Base-by-base conservation (phyloP, 2,888 invertebrate genomes). In the Drosophila nr. perissopoda region DNA sequence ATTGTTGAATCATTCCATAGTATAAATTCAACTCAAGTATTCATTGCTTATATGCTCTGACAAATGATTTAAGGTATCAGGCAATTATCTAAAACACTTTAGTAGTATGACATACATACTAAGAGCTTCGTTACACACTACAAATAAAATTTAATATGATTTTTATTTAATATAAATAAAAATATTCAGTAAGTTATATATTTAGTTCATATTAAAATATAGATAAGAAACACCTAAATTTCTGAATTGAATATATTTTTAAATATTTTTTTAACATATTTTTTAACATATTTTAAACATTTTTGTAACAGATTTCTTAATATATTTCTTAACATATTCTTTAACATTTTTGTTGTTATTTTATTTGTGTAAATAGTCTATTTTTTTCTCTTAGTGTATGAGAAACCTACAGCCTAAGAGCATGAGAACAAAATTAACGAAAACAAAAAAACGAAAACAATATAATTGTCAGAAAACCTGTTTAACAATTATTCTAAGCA, bases 381-480 rank as follows among this genome's bases (percentile, higher is more conserved):
- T 18, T 8, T 29, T 31, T 64, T 71, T 66, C 31, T 54, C 31
- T 31, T 33, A 68, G 69, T 73, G 73, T 29, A 34, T 42, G 29
- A 6, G 11, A 27, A 42, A 8, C 40, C 5, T 27, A 58, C 51
- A 21, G 11, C 25, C 7, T 4, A 34, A 66, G 61, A 61, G 53
- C 52, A 18, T 29, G 27, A 60, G 48, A 53, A 33, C 8, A 62
- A 40, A 57, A 45, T n/a, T 65, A 58, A 51, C 21, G 56, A 42
- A 70, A 57, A 27, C 33, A 56, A 10, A 31, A 10, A 34, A 2
- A 59, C 27, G 0, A 48, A 64, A 18, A 54, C 65, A 64, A 63
- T 38, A 45, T 60, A 78, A 71, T 57, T 33, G 31, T 31, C 16
- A n/a, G 3, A 31, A 72, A 79, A 79, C 79, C 67, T 42, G 80